Base-by-base conservation (phyloP, 2,797 vertebrate genomes). In the Callimico goeldii region DNA sequence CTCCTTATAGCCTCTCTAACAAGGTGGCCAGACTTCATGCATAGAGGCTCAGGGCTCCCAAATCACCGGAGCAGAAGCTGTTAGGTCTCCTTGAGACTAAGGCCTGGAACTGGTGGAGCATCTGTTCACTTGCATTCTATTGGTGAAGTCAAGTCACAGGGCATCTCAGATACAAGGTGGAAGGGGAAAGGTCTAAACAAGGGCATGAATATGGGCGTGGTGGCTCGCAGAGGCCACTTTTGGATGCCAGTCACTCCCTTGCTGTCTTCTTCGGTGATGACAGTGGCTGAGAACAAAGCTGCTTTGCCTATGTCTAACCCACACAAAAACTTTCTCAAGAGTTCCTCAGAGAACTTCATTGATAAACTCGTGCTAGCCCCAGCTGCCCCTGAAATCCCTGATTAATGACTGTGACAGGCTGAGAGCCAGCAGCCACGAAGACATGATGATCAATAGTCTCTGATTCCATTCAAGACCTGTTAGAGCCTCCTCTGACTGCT, bases 91-190 rank as follows among this genome's bases (percentile, higher is more conserved):
- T 22, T 39, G 33, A 84, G 30, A 10, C 39, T 0, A 2, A 2
- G 46, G 28, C 73, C 73, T 41, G 64, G 55, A 77, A 19, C 50
- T 8, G 22, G 50, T 4, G 50, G 30, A 55, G 4, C 41, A 14
- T 14, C 41, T 4, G 0, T 30, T 24, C 30, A 5, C 5, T 72
- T 13, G 0, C 12, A 14, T 22, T 30, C n/a, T 13, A 0, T 15
- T 4, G 41, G 36, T 24, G 28, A 28, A 19, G 41, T 17, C 10
- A 19, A 1, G 1, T 55, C n/a, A 30, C 48, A 19, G 52, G 0
- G 9, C 73, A 80, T 28, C 76, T 57, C 24, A 36, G 19, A 28
- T 1, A 7, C 30, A 14, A 3, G 26, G 26, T 22, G 33, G 48
- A 15, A 12, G 15, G 10, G 36, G 55, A 20, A 76, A 46, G 19